A percentile compares a stretch with the other conserved stretches of the same genome.
Evolutionary conservation across 2,888 invertebrate genomes (phyloP).

Genomic region (Orchestes rusci): DNA sequence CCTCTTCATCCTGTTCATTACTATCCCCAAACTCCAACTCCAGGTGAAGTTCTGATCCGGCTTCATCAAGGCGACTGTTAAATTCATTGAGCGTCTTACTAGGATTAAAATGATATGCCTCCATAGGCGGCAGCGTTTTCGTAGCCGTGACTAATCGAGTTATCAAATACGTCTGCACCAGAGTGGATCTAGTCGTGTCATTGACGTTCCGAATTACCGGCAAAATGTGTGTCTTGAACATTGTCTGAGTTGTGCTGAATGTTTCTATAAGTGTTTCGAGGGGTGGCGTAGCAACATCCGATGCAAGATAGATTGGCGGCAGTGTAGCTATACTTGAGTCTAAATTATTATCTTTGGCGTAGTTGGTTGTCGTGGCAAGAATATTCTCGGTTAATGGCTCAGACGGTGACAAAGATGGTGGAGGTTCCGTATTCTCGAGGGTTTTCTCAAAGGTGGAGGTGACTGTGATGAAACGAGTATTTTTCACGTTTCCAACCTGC

Average conservation of each 20-base stretch:
- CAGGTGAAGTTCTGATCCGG: conserved; percentile 78
- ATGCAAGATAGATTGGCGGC: conserved; percentile 68
- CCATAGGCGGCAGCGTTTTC: conserved; percentile 82
- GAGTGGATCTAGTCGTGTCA: conserved; percentile 69
- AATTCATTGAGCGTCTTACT: conserved; percentile 83
- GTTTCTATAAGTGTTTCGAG: conserved; percentile 85
- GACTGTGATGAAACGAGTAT: conserved; percentile 80
- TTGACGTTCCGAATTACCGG: conserved; percentile 70
- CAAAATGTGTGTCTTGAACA: conserved; percentile 81
- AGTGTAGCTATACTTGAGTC: conserved; percentile 78
- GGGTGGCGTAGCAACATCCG: conserved; percentile 76
- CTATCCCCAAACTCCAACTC: conserved; percentile 82
- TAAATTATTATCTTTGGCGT: conserved; percentile 60
- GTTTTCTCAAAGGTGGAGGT: conserved; percentile 80
- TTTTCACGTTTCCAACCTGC: conserved; percentile 81
- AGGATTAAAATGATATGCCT: conserved; percentile 78
- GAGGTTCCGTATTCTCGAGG: conserved; percentile 51
- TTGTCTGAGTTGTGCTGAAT: conserved; percentile 82
- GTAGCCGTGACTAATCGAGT: conserved; percentile 71
- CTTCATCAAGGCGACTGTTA: conserved; percentile 80
- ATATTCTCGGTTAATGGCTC: conserved; percentile 85
- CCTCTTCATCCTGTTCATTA: conserved; percentile 55
- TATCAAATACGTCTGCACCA: conserved; percentile 78
- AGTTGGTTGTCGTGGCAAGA: conserved; percentile 66
- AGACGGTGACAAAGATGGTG: conserved; percentile 51